Evolutionary conservation across 2,888 invertebrate species (phyloP).

Genomic region (Drosophila sordidula): DNA sequence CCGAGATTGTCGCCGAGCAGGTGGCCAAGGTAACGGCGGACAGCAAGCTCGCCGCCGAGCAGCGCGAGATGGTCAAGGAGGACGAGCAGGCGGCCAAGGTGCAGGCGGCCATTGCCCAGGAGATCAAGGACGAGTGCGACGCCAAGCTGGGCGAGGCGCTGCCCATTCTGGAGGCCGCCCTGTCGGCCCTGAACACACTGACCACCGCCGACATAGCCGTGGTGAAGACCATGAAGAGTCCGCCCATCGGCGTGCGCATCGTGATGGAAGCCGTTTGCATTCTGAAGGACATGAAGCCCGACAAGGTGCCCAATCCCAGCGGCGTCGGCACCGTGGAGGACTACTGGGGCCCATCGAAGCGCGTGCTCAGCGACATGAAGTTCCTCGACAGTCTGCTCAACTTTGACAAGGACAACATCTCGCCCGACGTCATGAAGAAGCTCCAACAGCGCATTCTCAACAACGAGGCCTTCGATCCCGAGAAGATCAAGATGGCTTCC

Average conservation of each 20-base stretch:
- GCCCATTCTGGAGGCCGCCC: slow-evolving; percentile 94
- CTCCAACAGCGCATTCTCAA: slow-evolving; percentile 92
- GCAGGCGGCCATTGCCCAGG: slow-evolving; percentile 91
- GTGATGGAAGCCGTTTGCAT: slow-evolving; percentile 99
- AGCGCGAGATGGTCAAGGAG: slow-evolving; percentile 88
- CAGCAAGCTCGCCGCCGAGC: slow-evolving; percentile 91
- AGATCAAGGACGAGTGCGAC: slow-evolving; percentile 97
- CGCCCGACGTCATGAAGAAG: slow-evolving; percentile 92
- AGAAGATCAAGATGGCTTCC: slow-evolving; percentile 94
- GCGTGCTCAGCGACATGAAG: slow-evolving; percentile 94
- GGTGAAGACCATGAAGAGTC: slow-evolving; percentile 98
- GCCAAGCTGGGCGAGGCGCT: slow-evolving; percentile 95
- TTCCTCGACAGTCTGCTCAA: slow-evolving; percentile 94
- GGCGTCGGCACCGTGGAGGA: slow-evolving; percentile 95
- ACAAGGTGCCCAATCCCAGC: slow-evolving; percentile 92
- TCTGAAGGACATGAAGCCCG: slow-evolving; percentile 95
- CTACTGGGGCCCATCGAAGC: slow-evolving; percentile 96
- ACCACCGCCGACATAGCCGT: slow-evolving; percentile 95
- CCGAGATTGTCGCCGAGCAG: slow-evolving; percentile 94
- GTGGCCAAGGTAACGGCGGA: slow-evolving; percentile 95
- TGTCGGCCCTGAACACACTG: slow-evolving; percentile 94
- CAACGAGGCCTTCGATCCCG: slow-evolving; percentile 96
- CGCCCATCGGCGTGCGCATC: slow-evolving; percentile 94
- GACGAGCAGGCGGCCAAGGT: slow-evolving; percentile 92
- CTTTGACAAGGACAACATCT: slow-evolving; percentile 96